These are phyloP conservation scores for Holcopasites calliopsidis DNA, from an alignment of 1,140 invertebrate genomes.

Conservation along the genomic window DNA sequence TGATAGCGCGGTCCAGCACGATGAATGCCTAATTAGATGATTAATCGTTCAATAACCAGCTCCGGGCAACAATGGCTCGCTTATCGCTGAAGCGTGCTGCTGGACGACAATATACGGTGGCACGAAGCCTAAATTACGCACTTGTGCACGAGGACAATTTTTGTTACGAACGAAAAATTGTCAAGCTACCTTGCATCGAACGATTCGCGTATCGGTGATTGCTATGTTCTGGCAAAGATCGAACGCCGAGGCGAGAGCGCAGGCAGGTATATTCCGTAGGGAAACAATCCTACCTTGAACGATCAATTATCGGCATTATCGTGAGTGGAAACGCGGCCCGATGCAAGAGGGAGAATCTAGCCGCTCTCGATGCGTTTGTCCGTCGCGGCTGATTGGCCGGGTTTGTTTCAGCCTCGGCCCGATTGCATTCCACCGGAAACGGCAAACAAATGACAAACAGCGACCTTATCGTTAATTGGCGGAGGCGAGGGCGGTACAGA, in stretches of 20 bases:
- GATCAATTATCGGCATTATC: constrained; percentile 45
- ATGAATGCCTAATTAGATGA: constrained; percentile 72
- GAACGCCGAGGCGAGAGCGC: neutral
- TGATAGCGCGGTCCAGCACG: constrained; percentile 24
- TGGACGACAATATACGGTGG: constrained; percentile 58
- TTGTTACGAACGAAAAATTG: neutral
- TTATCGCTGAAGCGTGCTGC: constrained; percentile 68
- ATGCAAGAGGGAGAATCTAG: constrained; percentile 42
- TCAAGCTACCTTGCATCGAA: neutral
- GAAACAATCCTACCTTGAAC: constrained; percentile 30
- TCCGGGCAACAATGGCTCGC: constrained; percentile 57
- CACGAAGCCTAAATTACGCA: neutral
- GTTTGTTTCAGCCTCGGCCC: constrained; percentile 55
- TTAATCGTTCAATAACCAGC: constrained; percentile 72
- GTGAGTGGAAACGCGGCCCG: constrained; percentile 32
- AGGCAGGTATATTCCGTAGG: neutral
- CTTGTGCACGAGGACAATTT: neutral
- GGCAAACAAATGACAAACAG: constrained; percentile 72
- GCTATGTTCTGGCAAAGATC: neutral
- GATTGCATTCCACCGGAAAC: constrained; percentile 65
- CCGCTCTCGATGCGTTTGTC: constrained; percentile 52
- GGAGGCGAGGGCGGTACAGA: constrained; percentile 27
- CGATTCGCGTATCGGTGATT: neutral
- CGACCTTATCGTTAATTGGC: constrained; percentile 57
- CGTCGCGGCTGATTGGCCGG: constrained; percentile 62